Evolutionary conservation across 2,888 invertebrate genomes (phyloP).

Genomic region (Sarcophaga caerulescens): DNA sequence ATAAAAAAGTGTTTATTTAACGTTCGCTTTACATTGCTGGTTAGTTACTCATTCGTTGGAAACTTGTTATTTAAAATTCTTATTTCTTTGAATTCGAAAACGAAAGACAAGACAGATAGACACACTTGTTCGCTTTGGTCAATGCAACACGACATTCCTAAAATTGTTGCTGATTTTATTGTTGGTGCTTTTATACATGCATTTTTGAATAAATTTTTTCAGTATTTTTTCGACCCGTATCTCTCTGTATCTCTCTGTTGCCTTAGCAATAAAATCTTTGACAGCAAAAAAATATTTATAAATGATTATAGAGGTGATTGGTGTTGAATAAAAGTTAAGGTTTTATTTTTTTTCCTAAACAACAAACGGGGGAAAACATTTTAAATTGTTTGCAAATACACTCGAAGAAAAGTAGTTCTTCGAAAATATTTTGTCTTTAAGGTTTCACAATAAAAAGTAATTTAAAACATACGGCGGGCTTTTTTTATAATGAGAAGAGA

Average conservation of each 20-base stretch:
- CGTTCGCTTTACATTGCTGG: background rate
- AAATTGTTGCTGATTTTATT: background rate
- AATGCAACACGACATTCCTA: conserved; percentile 6
- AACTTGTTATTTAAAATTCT: background rate
- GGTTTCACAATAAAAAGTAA: background rate
- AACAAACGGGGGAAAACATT: background rate
- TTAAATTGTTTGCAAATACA: background rate
- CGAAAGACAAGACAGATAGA: background rate
- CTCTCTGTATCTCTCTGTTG: background rate
- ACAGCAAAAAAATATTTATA: conserved; percentile 12
- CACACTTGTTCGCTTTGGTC: conserved; percentile 1
- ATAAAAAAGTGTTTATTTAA: too few species aligned
- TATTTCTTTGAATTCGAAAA: background rate
- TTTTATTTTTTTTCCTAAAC: background rate
- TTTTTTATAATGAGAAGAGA: too few species aligned
- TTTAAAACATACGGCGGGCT: background rate
- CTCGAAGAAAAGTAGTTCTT: background rate
- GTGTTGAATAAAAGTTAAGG: conserved; percentile 14
- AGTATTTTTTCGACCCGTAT: background rate
- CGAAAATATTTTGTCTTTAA: background rate
- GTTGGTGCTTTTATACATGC: background rate
- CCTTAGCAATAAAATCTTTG: background rate
- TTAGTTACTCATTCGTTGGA: background rate
- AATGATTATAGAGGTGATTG: conserved; percentile 16
- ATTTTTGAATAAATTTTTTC: background rate